Evolutionary conservation across 2,113 vertebrate species (phyloP).

Genomic region (Prunella fulvescens): DNA sequence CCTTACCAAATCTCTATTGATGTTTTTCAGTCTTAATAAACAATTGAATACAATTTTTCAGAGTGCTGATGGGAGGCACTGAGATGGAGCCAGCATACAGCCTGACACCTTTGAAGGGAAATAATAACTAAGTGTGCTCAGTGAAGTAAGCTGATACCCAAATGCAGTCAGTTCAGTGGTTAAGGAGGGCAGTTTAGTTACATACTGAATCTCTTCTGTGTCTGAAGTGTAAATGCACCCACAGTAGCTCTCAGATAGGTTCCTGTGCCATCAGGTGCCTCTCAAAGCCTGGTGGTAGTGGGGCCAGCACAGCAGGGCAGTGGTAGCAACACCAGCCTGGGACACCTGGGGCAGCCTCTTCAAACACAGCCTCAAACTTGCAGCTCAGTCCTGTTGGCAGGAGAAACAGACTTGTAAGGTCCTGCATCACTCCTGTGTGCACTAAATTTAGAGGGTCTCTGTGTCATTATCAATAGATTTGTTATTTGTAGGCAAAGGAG

Average conservation of each 20-base stretch:
- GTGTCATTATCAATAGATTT: background rate
- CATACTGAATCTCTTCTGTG: background rate
- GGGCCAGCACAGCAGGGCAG: background rate
- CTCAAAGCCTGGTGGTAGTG: background rate
- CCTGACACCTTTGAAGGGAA: background rate
- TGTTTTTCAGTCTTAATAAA: background rate
- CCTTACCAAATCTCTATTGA: background rate
- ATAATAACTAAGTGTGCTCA: background rate
- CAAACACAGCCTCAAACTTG: background rate
- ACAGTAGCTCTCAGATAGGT: background rate
- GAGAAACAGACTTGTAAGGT: background rate
- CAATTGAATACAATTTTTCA: background rate
- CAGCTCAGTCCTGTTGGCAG: fast-evolving
- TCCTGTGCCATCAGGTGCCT: background rate
- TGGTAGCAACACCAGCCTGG: background rate
- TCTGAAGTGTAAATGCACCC: background rate
- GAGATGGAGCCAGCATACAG: background rate
- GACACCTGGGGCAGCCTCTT: background rate
- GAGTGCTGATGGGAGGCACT: background rate
- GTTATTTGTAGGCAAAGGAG: background rate
- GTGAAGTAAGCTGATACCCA: background rate
- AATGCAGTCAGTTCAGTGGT: background rate
- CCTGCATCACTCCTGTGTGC: background rate
- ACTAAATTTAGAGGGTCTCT: background rate
- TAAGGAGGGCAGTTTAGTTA: background rate